Percentiles rank a stretch among this genome's conserved stretches.
Conservation (phyloP, 1,140 invertebrate species). For the Cydia fagiglandana region DNA sequence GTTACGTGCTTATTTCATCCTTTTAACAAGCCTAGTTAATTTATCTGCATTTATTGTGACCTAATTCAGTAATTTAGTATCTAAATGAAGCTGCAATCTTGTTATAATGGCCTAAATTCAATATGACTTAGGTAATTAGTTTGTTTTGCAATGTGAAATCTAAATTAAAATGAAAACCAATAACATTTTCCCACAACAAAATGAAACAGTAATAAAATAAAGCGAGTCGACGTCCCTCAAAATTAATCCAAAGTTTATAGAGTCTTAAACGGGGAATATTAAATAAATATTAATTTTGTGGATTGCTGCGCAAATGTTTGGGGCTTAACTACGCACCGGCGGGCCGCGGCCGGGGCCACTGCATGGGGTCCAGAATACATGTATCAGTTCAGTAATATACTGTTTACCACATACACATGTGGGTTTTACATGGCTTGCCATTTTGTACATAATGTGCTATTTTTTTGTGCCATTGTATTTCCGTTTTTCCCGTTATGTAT, state of each 20-base stretch:
- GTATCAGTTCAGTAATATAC: no score
- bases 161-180: not conserved
- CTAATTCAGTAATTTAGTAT: not conserved
- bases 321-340: constrained; percentile 14
- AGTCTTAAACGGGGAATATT: constrained; percentile 31
- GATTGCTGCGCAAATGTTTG: constrained; percentile 56
- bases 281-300: constrained; percentile 62
- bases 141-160: not conserved
- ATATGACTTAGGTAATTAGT: not conserved
- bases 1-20: no score
- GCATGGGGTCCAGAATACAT: no score
- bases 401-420: no score
- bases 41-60: not conserved
- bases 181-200: constrained; percentile 6
- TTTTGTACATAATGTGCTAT: no score
- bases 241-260: constrained; percentile 31
- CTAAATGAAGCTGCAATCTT: not conserved
- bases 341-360: not conserved
- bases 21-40: no score
- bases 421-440: no score
- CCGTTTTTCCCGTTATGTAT: no score
- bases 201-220: constrained; percentile 27
- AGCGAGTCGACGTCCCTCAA: constrained; percentile 26
- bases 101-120: not conserved
- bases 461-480: no score